phyloP scores from a whole-genome alignment of 2,797 vertebrate genomes.

The Melopsittacus undulatus region DNA sequence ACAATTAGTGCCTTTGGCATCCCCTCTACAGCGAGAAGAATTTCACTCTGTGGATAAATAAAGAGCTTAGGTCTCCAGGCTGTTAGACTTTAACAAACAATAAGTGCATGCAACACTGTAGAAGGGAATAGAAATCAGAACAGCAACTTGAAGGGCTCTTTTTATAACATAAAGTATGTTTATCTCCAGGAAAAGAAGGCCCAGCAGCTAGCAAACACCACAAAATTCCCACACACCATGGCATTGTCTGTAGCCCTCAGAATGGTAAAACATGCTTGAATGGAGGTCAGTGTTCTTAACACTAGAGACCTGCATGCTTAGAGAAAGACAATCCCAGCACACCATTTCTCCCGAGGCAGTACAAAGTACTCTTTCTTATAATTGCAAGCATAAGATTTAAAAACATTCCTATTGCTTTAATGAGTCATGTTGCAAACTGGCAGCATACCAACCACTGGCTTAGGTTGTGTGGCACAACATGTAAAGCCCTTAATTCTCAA shows the following conservation, averaged over 20 bases:
- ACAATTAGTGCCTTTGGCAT: slow-evolving; percentile 36
- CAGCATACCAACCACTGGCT: neutral
- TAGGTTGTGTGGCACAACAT: neutral
- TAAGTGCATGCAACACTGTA: neutral
- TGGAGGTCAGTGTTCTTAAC: neutral
- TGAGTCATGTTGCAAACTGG: neutral
- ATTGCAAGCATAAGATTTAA: neutral
- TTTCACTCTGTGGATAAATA: slow-evolving; percentile 1
- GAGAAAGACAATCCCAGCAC: neutral
- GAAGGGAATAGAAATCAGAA: slow-evolving; percentile 42
- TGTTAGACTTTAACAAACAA: slow-evolving; percentile 10
- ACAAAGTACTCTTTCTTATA: neutral
- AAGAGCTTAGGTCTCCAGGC: slow-evolving; percentile 16
- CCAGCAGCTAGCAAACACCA: neutral
- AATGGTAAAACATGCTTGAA: neutral
- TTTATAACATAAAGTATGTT: neutral
- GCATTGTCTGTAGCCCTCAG: neutral
- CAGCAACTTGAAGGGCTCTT: slow-evolving; percentile 4
- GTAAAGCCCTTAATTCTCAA: neutral
- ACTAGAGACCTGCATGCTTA: neutral
- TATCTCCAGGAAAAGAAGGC: neutral
- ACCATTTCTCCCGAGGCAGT: neutral
- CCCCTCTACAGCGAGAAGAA: neutral
- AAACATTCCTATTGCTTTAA: neutral
- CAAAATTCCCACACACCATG: neutral